phyloP scores from a whole-genome alignment of 2,888 invertebrate genomes.

The Lepidocyrtinus sp. region DNA sequence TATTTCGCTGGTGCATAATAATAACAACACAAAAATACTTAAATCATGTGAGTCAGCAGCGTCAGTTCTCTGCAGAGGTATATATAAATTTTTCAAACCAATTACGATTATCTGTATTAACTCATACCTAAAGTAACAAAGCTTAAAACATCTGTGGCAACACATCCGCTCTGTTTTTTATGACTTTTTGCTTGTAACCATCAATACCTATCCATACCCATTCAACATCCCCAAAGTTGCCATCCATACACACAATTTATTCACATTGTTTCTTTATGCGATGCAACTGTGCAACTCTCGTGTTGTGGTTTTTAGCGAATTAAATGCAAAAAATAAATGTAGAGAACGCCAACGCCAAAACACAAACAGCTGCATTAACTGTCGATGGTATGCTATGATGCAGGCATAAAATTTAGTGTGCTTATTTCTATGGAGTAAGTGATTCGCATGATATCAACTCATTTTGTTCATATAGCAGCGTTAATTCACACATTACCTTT shows the following conservation, averaged over 20 bases:
- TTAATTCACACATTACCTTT: not conserved
- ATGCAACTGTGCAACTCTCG: not conserved
- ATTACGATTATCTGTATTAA: constrained; percentile 20
- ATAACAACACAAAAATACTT: not conserved
- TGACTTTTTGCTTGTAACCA: not conserved
- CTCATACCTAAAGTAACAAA: constrained; percentile 14
- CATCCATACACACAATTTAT: not conserved
- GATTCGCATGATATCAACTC: not conserved
- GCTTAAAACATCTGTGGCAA: constrained; percentile 46
- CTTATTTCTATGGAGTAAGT: too few species aligned
- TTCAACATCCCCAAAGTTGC: too few species aligned
- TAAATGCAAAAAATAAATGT: not conserved
- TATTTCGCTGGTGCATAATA: not conserved
- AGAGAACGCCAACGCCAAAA: not conserved
- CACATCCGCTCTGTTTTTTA: constrained; percentile 35
- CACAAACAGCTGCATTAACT: too few species aligned
- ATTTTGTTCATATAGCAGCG: too few species aligned
- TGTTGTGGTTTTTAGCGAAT: not conserved
- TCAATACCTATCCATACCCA: not conserved
- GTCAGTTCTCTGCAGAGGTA: not conserved
- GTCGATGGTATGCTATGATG: too few species aligned
- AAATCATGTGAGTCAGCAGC: not conserved
- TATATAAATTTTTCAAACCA: not conserved
- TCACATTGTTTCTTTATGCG: not conserved
- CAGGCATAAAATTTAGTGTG: too few species aligned